Conservation (phyloP, 2,888 invertebrate genomes). For the Crematogaster levior region DNA sequence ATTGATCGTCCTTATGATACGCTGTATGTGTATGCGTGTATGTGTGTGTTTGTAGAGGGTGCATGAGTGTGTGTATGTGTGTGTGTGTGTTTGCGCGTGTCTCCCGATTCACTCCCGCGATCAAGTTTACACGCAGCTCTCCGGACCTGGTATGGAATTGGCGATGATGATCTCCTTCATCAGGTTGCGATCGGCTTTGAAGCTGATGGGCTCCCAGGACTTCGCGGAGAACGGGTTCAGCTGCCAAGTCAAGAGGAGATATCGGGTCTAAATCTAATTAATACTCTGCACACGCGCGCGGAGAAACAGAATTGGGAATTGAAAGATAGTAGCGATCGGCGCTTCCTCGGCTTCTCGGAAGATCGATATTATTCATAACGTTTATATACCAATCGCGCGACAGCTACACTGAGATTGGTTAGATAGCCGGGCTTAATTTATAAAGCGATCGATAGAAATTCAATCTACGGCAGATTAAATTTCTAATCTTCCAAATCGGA, state of each 20-base stretch:
- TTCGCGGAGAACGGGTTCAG: conserved; percentile 84
- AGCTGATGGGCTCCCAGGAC: conserved; percentile 85
- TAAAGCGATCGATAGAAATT: conserved; percentile 47
- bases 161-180: conserved; percentile 89
- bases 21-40: background rate
- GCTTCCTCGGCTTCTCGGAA: background rate
- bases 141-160: conserved; percentile 94
- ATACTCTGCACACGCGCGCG: background rate
- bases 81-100: conserved; percentile 12
- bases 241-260: conserved; percentile 69
- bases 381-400: background rate
- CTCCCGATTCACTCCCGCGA: conserved; percentile 26
- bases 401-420: conserved; percentile 37
- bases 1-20: conserved; percentile 72
- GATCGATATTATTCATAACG: conserved; percentile 44
- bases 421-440: conserved; percentile 36
- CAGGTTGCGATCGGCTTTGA: conserved; percentile 84
- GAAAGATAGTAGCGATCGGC: background rate
- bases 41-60: background rate
- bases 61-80: background rate
- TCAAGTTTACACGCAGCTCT: conserved; percentile 92
- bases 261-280: conserved; percentile 19
- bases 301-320: conserved; percentile 2
- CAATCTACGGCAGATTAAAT: conserved; percentile 46
- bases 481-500: conserved; percentile 40